These are phyloP conservation scores for Tetrapedia diversipes DNA, from an alignment of 2,888 invertebrate species.

Conservation along the genomic window DNA sequence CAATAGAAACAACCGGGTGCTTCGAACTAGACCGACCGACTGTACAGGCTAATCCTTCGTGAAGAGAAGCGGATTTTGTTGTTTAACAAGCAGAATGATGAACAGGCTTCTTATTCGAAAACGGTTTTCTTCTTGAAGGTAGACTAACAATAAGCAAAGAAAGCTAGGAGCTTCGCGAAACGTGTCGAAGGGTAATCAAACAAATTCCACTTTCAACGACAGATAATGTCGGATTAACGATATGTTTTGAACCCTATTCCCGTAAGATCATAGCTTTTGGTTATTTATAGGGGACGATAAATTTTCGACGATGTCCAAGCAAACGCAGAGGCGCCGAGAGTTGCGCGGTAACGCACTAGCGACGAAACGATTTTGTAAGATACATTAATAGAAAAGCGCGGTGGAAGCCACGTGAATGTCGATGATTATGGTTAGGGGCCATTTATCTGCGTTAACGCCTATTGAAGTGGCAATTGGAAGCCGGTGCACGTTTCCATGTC, in stretches of 20 bases:
- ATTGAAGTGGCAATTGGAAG: conserved; percentile 73
- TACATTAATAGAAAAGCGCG: conserved; percentile 48
- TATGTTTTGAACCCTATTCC: background rate
- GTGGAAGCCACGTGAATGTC: conserved; percentile 40
- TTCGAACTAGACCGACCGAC: too few relatives aligned
- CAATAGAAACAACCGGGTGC: background rate
- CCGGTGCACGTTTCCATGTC: conserved; percentile 52
- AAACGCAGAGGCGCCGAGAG: background rate
- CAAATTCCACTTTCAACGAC: background rate
- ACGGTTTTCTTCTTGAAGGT: too few relatives aligned
- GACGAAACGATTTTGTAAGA: conserved; percentile 18
- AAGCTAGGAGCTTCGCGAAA: too few relatives aligned
- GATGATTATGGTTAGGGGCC: conserved; percentile 56
- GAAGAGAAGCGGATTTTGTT: too few relatives aligned
- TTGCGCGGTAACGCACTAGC: conserved; percentile 5
- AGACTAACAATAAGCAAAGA: too few relatives aligned
- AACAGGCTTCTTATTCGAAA: too few relatives aligned
- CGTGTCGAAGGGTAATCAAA: too few relatives aligned
- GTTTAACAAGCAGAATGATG: too few relatives aligned
- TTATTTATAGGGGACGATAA: conserved; percentile 12
- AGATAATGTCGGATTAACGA: background rate
- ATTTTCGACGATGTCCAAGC: conserved; percentile 3
- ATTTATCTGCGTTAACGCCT: conserved; percentile 76
- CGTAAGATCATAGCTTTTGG: background rate
- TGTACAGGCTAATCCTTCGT: too few relatives aligned